Evolutionary conservation across 2,797 vertebrate species (phyloP).

Genomic region (Muscicapa striata): DNA sequence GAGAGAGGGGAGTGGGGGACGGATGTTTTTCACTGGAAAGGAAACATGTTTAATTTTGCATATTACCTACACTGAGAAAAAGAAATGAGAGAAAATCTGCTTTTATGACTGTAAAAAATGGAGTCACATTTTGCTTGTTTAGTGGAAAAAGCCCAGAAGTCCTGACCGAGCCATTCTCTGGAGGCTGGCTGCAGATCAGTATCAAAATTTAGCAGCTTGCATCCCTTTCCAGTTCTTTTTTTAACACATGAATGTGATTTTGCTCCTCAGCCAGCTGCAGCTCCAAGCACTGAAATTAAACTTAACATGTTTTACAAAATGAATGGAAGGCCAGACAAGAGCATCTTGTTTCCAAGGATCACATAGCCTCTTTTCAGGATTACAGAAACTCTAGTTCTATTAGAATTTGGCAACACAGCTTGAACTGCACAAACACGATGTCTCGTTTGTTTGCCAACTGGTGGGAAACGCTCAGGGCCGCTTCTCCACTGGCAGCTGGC

Average conservation of each 20-base stretch:
- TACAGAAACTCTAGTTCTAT: constrained; percentile 49
- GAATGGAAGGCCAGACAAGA: constrained; percentile 64
- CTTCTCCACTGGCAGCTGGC: background rate
- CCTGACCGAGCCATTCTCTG: constrained; percentile 31
- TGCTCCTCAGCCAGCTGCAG: constrained; percentile 57
- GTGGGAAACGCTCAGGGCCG: background rate
- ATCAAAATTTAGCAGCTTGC: constrained; percentile 55
- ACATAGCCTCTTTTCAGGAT: constrained; percentile 27
- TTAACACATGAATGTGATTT: constrained; percentile 52
- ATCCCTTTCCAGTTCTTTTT: constrained; percentile 58
- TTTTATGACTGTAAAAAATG: background rate
- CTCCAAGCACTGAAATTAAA: constrained; percentile 60
- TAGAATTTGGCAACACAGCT: constrained; percentile 53
- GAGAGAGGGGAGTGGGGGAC: background rate
- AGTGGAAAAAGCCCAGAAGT: constrained; percentile 44
- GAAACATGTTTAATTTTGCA: background rate
- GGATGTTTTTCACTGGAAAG: background rate
- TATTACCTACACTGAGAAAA: background rate
- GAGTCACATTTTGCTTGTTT: constrained; percentile 27
- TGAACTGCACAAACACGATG: constrained; percentile 31
- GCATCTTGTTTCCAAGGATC: constrained; percentile 59
- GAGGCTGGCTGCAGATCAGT: constrained; percentile 50
- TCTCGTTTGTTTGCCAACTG: constrained; percentile 59
- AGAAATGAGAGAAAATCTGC: background rate
- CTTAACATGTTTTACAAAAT: constrained; percentile 62